These are phyloP conservation scores for Dascyllus trimaculatus DNA, from an alignment of 2,113 vertebrate genomes.

Conservation along the genomic window DNA sequence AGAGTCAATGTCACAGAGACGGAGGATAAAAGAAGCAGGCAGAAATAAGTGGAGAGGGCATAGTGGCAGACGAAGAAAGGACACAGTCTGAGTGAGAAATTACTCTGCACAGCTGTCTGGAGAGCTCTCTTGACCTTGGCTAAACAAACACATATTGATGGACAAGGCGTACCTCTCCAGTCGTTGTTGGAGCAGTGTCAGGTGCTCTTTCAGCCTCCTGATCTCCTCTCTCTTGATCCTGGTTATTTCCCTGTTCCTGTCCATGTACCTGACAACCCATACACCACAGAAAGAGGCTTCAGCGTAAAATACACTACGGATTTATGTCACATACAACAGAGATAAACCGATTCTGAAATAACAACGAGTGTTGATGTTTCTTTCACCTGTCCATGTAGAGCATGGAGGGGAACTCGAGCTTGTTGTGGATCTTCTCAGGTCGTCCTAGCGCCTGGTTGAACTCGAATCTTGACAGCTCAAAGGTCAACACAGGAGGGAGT, in stretches of 20 bases:
- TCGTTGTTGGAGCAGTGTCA: constrained; percentile 95
- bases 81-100: constrained; percentile 9
- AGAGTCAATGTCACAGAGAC: not conserved
- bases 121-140: constrained; percentile 27
- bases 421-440: constrained; percentile 99
- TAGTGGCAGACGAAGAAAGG: not conserved
- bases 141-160: not conserved
- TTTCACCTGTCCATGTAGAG: constrained; percentile 97
- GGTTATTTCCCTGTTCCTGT: constrained; percentile 97
- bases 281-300: not conserved
- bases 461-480: constrained; percentile 98
- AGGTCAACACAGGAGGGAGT: constrained; percentile 97
- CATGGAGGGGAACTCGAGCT: constrained; percentile 96
- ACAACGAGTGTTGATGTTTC: not conserved
- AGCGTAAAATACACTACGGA: not conserved
- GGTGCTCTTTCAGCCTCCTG: constrained; percentile 96
- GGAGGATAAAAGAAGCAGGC: not conserved
- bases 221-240: constrained; percentile 98
- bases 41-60: constrained; percentile 1
- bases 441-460: constrained; percentile 98
- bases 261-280: constrained; percentile 91
- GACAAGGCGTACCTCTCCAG: constrained; percentile 90
- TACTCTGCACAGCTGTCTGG: not conserved
- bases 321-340: not conserved
- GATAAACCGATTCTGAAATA: not conserved